phyloP scores from a whole-genome alignment of 2,888 invertebrate genomes.

The Hanleya hanleyi region DNA sequence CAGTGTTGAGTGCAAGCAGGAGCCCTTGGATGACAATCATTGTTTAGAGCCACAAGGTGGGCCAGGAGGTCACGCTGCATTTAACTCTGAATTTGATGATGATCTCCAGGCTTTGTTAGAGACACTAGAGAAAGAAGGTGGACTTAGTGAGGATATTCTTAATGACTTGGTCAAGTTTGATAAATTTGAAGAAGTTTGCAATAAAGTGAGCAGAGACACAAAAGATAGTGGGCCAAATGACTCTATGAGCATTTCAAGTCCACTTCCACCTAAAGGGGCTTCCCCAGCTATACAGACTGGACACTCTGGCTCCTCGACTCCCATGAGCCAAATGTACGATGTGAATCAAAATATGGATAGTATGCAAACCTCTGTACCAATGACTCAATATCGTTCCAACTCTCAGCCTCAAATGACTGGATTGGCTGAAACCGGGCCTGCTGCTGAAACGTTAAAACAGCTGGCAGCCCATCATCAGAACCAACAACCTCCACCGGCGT shows the following conservation, averaged over 20 bases:
- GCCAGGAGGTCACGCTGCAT: constrained; percentile 3
- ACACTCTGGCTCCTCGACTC: constrained; percentile 21
- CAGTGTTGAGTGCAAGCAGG: constrained; percentile 76
- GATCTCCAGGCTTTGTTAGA: constrained; percentile 76
- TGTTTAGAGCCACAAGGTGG: constrained; percentile 24
- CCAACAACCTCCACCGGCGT: constrained; percentile 52
- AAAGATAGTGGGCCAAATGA: constrained; percentile 42
- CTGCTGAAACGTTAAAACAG: constrained; percentile 95
- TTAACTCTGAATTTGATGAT: constrained; percentile 38
- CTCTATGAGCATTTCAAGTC: constrained; percentile 1
- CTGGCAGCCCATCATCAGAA: constrained; percentile 98
- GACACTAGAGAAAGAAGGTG: constrained; percentile 85
- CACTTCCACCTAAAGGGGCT: background rate
- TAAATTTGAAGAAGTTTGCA: constrained; percentile 49
- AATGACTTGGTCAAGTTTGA: constrained; percentile 62
- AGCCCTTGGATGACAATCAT: constrained; percentile 76
- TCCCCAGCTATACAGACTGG: background rate
- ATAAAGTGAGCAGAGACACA: constrained; percentile 44
- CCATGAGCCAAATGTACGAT: constrained; percentile 37
- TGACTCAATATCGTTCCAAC: constrained; percentile 21
- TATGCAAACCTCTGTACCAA: constrained; percentile 42
- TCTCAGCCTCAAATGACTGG: constrained; percentile 13
- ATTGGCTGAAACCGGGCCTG: constrained; percentile 80
- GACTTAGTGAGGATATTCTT: constrained; percentile 46
- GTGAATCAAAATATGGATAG: constrained; percentile 42